Evolutionary conservation across 2,888 invertebrate genomes (phyloP), one percentile per base, ranked within the genome.

Genomic region (Psylliodes chrysocephalus): DNA sequence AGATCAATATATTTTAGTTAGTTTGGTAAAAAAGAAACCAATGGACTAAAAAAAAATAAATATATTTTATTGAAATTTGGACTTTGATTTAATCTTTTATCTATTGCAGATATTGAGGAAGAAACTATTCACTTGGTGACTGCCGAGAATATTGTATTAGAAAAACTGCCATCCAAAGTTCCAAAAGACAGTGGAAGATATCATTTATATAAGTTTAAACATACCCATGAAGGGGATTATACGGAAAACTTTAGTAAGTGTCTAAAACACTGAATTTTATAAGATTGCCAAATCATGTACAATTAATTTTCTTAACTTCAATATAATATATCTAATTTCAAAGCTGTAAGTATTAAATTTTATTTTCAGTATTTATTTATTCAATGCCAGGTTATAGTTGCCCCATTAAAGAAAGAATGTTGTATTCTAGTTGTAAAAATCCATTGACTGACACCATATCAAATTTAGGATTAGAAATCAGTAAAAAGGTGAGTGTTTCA

Each of bases 351-450:
- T 30, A 22, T 22, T 22, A 12, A 1, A 28, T 49, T 15, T 28
- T 55, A 55, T 38, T 68, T 86, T 59, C 84, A 95, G 95, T 99
- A 66, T 99, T 99, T 83, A 94, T 99, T 77, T 99, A 99, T 84
- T 96, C 98, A 6, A 96, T 99, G 94, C 98, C 99, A 2, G 97
- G 98, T 2, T 97, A 96, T 82, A 91, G 87, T 67, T 96, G 96
- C 82, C 91, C 96, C 67, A 95, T 99, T 74, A 98, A 96, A 78
- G 98, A 99, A 81, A 87, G 98, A 73, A 99, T 99, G 99, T 86
- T 99, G 80, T 99, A 98, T 83, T 98, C 98, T 0, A 97, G 97
- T 77, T 98, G 98, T 83, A 98, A 98, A 83, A 93, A 90, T 65
- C 94, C 96, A 14, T 89, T 99, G 69, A 85, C 96, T 56, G 92